Conservation (phyloP, 2,888 invertebrate species). For the Tricholauxania praeusta region DNA sequence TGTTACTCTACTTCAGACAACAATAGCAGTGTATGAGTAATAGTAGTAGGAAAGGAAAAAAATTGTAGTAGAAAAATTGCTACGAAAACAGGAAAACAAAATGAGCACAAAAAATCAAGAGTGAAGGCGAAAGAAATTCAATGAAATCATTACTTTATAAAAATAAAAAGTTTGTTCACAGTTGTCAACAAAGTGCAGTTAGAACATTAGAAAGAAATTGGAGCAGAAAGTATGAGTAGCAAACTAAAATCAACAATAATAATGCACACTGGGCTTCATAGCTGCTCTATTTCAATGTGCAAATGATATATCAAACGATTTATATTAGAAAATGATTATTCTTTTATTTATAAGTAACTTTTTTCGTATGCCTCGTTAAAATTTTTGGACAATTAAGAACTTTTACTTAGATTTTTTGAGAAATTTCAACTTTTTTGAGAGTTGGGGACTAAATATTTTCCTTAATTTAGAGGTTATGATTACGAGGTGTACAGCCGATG, state of each 20-base stretch:
- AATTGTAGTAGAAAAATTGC: slow-evolving; percentile 5
- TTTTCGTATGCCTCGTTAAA: too few species aligned
- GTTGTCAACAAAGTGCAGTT: slow-evolving; percentile 9
- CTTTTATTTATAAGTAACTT: too few species aligned
- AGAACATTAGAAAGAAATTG: slow-evolving; percentile 4
- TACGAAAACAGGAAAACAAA: background rate
- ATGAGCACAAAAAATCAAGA: background rate
- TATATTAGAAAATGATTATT: too few species aligned
- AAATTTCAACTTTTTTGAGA: too few species aligned
- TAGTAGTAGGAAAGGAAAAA: background rate
- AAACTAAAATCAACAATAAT: background rate
- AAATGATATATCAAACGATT: too few species aligned
- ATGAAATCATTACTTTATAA: background rate
- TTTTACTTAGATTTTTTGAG: too few species aligned
- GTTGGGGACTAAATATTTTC: too few species aligned
- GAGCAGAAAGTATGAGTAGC: slow-evolving; percentile 7
- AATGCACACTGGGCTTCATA: background rate
- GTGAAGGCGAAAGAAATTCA: background rate
- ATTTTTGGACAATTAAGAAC: too few species aligned
- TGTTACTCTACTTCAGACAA: background rate
- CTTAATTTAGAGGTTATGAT: too few species aligned
- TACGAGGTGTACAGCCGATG: too few species aligned
- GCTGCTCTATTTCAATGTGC: too few species aligned
- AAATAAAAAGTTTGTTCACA: background rate
- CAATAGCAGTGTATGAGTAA: background rate